Evolutionary conservation across 2,113 vertebrate species (phyloP).

Genomic region (Dipodomys spectabilis): DNA sequence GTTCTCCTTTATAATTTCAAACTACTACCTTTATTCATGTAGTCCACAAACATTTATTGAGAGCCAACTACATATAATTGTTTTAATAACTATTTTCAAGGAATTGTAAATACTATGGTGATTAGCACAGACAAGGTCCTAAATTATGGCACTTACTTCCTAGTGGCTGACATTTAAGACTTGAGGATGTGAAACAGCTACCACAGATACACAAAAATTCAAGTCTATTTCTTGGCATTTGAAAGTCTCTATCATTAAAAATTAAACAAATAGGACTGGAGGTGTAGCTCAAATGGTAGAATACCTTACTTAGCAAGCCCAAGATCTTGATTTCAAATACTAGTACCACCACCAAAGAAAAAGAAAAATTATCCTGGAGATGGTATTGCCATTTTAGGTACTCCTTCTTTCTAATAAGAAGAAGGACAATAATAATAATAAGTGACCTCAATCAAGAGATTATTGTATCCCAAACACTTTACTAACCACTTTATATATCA

Average conservation of each 20-base stretch:
- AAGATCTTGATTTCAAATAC: background rate
- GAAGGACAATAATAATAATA: background rate
- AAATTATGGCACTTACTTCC: slow-evolving; percentile 55
- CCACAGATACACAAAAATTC: background rate
- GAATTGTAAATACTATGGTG: slow-evolving; percentile 44
- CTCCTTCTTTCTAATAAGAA: slow-evolving; percentile 33
- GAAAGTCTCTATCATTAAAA: slow-evolving; percentile 53
- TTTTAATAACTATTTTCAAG: slow-evolving; percentile 55
- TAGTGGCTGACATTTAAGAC: slow-evolving; percentile 51
- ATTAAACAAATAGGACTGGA: background rate
- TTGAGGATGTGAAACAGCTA: slow-evolving; percentile 33
- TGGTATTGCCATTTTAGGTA: background rate
- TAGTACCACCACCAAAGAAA: background rate
- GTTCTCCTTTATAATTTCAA: slow-evolving; percentile 54
- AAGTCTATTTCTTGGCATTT: slow-evolving; percentile 12
- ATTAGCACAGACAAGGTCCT: slow-evolving; percentile 49
- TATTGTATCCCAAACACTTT: slow-evolving; percentile 33
- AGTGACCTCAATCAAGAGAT: slow-evolving; percentile 21
- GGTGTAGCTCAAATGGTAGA: background rate
- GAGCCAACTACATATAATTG: background rate
- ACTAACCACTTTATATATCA: slow-evolving; percentile 14
- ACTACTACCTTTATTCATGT: slow-evolving; percentile 37
- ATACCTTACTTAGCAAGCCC: too few species aligned
- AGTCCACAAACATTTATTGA: slow-evolving; percentile 56
- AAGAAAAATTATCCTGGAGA: slow-evolving; percentile 4